Evolutionary conservation across 2,797 vertebrate species (phyloP).

Genomic region (Danionella dracula): DNA sequence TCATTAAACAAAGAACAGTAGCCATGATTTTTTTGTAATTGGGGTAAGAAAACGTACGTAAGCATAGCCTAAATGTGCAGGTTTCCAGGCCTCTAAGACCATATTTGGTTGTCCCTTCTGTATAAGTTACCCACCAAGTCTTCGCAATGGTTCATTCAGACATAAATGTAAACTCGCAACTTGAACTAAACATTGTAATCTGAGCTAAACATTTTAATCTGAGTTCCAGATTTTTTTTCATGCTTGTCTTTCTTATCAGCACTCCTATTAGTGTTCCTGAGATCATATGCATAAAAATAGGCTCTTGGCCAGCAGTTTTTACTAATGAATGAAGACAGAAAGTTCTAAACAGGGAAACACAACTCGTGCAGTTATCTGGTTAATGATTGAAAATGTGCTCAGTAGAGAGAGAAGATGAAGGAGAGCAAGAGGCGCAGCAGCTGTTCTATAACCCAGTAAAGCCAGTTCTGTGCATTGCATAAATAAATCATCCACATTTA

Average conservation of each 20-base stretch:
- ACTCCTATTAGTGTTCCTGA: neutral
- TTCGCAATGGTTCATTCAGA: too few species aligned
- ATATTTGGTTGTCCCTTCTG: too few species aligned
- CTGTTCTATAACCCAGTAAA: neutral
- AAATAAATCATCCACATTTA: neutral
- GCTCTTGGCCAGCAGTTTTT: neutral
- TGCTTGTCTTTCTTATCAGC: neutral
- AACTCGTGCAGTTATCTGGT: neutral
- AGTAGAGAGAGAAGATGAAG: constrained; percentile 49
- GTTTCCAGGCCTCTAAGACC: too few species aligned
- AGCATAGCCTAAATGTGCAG: too few species aligned
- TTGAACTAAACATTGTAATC: too few species aligned
- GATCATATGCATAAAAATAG: neutral
- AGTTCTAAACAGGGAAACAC: neutral
- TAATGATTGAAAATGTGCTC: neutral
- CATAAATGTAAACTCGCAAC: too few species aligned
- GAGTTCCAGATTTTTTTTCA: neutral
- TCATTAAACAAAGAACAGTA: too few species aligned
- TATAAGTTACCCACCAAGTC: too few species aligned
- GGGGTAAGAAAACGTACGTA: too few species aligned
- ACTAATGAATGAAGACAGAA: too few species aligned
- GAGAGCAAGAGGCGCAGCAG: constrained; percentile 51
- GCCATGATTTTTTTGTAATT: too few species aligned
- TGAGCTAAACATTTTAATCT: too few species aligned
- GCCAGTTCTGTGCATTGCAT: neutral